Conservation (phyloP, 2,888 invertebrate species). For the Brassicogethes aeneus region DNA sequence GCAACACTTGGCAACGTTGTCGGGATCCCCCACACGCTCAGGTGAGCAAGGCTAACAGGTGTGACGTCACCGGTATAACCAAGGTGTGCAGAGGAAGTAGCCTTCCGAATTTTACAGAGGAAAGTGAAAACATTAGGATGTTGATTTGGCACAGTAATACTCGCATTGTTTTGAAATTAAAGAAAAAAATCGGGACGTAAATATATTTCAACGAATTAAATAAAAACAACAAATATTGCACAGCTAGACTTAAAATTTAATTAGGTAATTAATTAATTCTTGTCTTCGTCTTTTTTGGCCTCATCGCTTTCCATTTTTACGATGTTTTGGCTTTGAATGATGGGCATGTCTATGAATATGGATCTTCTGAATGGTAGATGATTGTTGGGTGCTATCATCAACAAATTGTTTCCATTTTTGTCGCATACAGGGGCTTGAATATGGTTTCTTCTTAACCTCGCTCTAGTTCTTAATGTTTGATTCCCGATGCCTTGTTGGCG, state of each 20-base stretch:
- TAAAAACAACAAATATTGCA: no score
- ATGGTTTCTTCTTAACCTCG: slow-evolving; percentile 31
- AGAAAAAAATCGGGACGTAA: no score
- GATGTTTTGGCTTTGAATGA: slow-evolving; percentile 14
- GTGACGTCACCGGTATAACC: slow-evolving; percentile 19
- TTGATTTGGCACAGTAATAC: slow-evolving; percentile 2
- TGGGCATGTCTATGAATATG: slow-evolving; percentile 19
- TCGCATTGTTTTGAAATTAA: no score
- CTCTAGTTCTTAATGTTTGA: slow-evolving; percentile 30
- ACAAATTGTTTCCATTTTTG: slow-evolving; percentile 54
- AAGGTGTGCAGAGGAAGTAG: slow-evolving; percentile 15
- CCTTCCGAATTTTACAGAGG: slow-evolving; percentile 14
- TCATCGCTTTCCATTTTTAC: slow-evolving; percentile 30
- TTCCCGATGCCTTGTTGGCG: slow-evolving; percentile 21
- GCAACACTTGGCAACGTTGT: no score
- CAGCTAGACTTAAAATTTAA: no score
- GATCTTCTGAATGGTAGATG: slow-evolving; percentile 32
- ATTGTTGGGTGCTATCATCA: slow-evolving; percentile 57
- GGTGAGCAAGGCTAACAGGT: slow-evolving; percentile 13
- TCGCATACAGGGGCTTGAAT: slow-evolving; percentile 41
- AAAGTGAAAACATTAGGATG: not conserved
- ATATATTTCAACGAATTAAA: no score
- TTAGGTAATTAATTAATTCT: no score
- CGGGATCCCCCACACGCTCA: not conserved
- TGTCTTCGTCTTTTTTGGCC: slow-evolving; percentile 28